Base-by-base conservation (phyloP, 2,888 invertebrate genomes). In the Chalcosyrphus nemorum region DNA sequence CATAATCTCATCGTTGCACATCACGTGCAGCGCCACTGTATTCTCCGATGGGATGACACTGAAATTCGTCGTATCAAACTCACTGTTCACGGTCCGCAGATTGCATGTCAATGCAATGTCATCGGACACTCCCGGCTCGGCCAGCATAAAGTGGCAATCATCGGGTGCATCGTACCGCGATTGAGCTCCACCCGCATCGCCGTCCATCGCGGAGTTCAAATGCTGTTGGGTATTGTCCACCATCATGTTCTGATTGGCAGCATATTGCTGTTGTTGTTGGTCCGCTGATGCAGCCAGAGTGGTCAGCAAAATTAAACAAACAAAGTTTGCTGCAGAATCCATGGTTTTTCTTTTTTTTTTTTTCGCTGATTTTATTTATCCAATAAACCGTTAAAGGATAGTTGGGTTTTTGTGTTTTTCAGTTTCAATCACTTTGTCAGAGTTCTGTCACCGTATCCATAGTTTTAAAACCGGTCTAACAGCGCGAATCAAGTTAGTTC, bases 11-110 rank as follows among this genome's bases (percentile, higher is more conserved):
- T 95, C 94, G 89, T 95, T 96, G 92, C 97, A 92, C 95, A 97
- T 94, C 89, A 97, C 95, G 88, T 94, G 93, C 78, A 97, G 92
- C 4, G 95, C 95, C 24, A 95, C 95, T 17, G 97, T 97, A 89
- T 96, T 95, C 89, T 97, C 96, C 11, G 95, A 94, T 52, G 96
- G 96, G 84, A 97, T 96, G 66, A 96, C 95, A 92, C 96, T 96
- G 90, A 97, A 96, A 92, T 97, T 97, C 35, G 96, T 97, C 86
- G 95, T 96, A 91, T 95, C 97, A 90, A 95, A 96, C 91, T 96
- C 97, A 92, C 96, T 96, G 92, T 97, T 96, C 89, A 97, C 96
- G 61, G 96, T 95, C 88, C 97, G 93, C 88, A 97, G 93, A 92
- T 95, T 94, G 92, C 97, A 96, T 82, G 94, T 95, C 86, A 96